Base-by-base conservation (phyloP, 1,140 invertebrate species). In the Megathymus violae region DNA sequence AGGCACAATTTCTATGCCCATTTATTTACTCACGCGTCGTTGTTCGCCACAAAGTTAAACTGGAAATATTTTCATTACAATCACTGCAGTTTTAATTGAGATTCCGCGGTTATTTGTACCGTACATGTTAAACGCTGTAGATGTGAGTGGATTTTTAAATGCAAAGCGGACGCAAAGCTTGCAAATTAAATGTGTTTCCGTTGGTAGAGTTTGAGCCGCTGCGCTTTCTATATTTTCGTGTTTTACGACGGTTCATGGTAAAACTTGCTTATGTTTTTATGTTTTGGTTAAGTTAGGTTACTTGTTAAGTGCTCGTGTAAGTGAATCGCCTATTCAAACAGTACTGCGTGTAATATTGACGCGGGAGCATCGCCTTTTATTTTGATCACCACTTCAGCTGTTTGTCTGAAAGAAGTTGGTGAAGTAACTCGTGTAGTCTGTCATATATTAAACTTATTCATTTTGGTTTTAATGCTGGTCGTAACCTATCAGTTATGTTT, bases 21-120 rank as follows among this genome's bases (percentile, higher is more conserved):
- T 59, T 36, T 59, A 46, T 59, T 59, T 59, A 46, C 54, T 36
- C 54, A 46, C 43, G 54, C 54, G 52, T 44, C 40, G 54, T 47
- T 59, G 43, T 59, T 47, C 0, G 6, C 43, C 31, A 6, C 43
- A 36, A 44, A 59, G 11, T 59, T 43, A 59, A 58, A 47, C 43
- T 47, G 56, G 27, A 59, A 59, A 59, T 59, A 59, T 47, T 59
- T 59, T 59, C 56, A 59, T 59, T 46, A 59, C 43, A 47, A 59
- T 59, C 56, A 59, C 43, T 59, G 56, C 43, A 59, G 56, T 34
- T 46, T 59, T 59, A 59, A 59, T 59, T 59, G 56, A 59, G 56
- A 59, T 59, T 47, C 56, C 43, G 43, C 43, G 56, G 56, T 58
- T 59, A 47, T 59, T 59, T 38, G 41, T 25, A 25, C 43, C 16